Evolutionary conservation across 2,113 vertebrate genomes (phyloP), one percentile per base, ranked within the genome.

Genomic region (Ceyx cyanopectus): DNA sequence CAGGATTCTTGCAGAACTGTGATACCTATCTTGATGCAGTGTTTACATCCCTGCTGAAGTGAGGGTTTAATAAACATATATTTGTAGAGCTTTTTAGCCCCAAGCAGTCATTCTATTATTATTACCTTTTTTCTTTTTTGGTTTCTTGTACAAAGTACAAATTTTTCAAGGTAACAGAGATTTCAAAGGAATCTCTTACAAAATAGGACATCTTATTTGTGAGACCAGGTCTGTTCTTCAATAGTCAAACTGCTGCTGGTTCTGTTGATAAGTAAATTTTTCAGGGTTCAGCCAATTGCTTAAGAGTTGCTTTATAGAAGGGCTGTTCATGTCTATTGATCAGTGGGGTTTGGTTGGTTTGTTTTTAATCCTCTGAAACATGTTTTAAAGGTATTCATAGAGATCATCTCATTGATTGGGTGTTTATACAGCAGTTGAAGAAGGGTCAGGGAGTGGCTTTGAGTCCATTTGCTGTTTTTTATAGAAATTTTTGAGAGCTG

Each of bases 401-500:
- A 19, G 32, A 73, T 88, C 26, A 50, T 57, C 6, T 37, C 37
- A 19, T 41, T 32, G 15, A 7, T 61, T 70, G 83, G 19, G 9
- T 26, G 18, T 41, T 81, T 20, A 65, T 23, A 8, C 15, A 67
- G 15, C 12, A 7, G 78, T 81, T 89, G 66, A 81, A n/a, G 41
- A 70, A 7, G 26, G 6, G 6, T 40, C 9, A 11, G 58, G 46
- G n/a, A 83, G 19, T 81, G 69, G 40, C 51, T 81, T 77, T 29
- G 88, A n/a, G 13, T 60, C 80, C 9, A 40, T 30, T 67, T 81
- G 30, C 51, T 72, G 60, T 60, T 30, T 77, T 57, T 86, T 51
- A 43, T 40, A 29, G 57, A 83, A 89, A 87, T 96, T 95, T 70
- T 89, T 94, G 32, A 76, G 89, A 90, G 58, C 45, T 93, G 63